These are phyloP conservation scores for Drosophila arizonae DNA, from an alignment of 1,140 invertebrate genomes.

Conservation along the genomic window DNA sequence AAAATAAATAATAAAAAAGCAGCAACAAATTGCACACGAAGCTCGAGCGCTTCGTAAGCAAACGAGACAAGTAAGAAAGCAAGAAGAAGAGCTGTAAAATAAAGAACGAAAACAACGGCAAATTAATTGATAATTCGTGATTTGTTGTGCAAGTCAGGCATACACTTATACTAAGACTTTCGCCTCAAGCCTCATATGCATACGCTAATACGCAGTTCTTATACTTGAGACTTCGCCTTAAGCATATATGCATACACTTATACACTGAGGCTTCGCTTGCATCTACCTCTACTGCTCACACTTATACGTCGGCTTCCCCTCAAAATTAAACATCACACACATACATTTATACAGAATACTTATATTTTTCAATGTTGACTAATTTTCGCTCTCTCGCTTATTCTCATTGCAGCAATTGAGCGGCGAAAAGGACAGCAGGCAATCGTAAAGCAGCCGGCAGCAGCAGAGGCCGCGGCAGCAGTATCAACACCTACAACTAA, in stretches of 20 bases:
- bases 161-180: conserved; percentile 1
- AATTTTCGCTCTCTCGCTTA: conserved; percentile 34
- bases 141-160: conserved; percentile 43
- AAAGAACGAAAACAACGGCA: conserved; percentile 39
- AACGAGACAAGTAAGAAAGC: conserved; percentile 29
- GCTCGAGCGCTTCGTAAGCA: conserved; percentile 40
- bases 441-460: conserved; percentile 61
- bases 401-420: conserved; percentile 61
- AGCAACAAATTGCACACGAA: conserved; percentile 30
- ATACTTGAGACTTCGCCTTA: background rate
- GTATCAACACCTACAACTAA: conserved; percentile 37
- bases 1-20: conserved; percentile 18
- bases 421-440: conserved; percentile 71
- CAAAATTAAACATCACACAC: too few relatives aligned
- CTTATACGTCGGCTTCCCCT: too few relatives aligned
- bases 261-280: too few relatives aligned
- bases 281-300: too few relatives aligned
- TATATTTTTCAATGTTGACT: conserved; percentile 30
- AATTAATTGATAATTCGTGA: conserved; percentile 61
- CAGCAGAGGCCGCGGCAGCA: conserved; percentile 9
- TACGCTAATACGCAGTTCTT: background rate
- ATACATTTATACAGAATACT: background rate
- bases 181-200: too few relatives aligned
- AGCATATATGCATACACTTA: background rate
- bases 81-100: conserved; percentile 18